Percentiles rank a stretch among this genome's conserved stretches.
phyloP scores from a whole-genome alignment of 2,113 vertebrate species.

The Zosterops hypoxanthus region DNA sequence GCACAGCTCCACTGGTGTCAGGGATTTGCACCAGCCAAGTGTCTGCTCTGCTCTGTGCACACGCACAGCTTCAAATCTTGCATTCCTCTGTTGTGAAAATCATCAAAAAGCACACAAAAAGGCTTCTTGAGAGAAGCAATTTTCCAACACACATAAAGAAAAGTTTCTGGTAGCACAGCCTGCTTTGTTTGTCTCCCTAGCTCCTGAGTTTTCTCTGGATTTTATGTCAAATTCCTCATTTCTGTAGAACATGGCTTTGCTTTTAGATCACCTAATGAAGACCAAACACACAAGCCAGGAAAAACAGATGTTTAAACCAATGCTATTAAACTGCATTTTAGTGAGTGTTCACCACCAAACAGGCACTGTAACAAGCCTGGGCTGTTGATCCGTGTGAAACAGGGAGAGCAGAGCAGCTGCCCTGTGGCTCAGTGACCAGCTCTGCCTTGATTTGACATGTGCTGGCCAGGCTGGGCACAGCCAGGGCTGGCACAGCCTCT shows the following conservation, averaged over 20 bases:
- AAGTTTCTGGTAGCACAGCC: neutral
- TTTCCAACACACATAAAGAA: neutral
- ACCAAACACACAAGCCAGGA: neutral
- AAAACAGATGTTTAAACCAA: neutral
- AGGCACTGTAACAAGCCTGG: neutral
- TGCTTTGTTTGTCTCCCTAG: neutral
- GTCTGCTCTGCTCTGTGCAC: neutral
- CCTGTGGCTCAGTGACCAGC: neutral
- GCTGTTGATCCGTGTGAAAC: neutral
- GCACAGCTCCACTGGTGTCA: neutral
- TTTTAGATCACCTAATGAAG: neutral
- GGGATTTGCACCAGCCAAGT: neutral
- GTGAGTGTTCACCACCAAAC: neutral
- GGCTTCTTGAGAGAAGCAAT: neutral
- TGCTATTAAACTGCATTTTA: neutral
- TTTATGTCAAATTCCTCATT: neutral
- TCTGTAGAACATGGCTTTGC: neutral
- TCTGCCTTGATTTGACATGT: neutral
- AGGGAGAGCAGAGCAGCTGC: conserved; percentile 17
- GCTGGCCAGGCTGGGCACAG: neutral
- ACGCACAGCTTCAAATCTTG: neutral
- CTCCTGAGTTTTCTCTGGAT: neutral
- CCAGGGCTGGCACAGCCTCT: neutral
- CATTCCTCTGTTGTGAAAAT: neutral
- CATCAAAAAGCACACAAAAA: neutral